phyloP scores from a whole-genome alignment of 64 coral and sea anemone genomes.

The Platygyra sinensis region DNA sequence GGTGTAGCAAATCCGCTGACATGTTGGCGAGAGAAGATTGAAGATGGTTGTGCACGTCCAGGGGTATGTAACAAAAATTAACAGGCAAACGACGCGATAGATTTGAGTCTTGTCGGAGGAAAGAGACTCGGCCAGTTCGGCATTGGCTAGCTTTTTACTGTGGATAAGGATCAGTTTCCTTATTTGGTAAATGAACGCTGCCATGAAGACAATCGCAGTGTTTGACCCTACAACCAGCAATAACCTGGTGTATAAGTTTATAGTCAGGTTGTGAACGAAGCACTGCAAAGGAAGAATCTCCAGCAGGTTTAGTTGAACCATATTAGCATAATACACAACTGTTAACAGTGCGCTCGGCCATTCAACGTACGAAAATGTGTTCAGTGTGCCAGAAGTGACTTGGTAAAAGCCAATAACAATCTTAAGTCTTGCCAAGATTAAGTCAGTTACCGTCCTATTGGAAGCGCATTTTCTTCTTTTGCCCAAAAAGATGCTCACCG shows the following conservation, averaged over 20 bases:
- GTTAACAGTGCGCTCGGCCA: slow-evolving; percentile 30
- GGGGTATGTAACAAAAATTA: slow-evolving; percentile 23
- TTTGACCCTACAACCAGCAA: slow-evolving; percentile 1
- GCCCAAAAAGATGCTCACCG: background rate
- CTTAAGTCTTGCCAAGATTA: slow-evolving; percentile 36
- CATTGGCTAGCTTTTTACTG: background rate
- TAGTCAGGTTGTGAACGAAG: background rate
- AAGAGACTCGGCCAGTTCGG: slow-evolving; percentile 13
- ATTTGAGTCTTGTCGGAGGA: slow-evolving; percentile 11
- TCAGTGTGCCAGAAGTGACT: slow-evolving; percentile 36
- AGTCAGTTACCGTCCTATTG: slow-evolving; percentile 1
- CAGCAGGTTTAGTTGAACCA: slow-evolving; percentile 37
- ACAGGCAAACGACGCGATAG: slow-evolving; percentile 17
- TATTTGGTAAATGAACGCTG: background rate
- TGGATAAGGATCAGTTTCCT: background rate
- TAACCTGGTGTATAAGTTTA: slow-evolving; percentile 30
- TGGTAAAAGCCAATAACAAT: slow-evolving; percentile 56
- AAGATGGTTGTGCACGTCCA: slow-evolving; percentile 44
- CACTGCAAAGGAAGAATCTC: slow-evolving; percentile 40
- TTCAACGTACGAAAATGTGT: slow-evolving; percentile 36
- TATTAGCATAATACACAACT: slow-evolving; percentile 26
- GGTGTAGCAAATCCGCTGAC: slow-evolving; percentile 44
- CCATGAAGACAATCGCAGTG: background rate
- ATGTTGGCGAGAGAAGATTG: slow-evolving; percentile 23
- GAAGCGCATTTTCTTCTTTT: background rate